Evolutionary conservation across 2,797 vertebrate genomes (phyloP), one percentile per base, ranked within the genome.

Genomic region (Chaunax sp.): DNA sequence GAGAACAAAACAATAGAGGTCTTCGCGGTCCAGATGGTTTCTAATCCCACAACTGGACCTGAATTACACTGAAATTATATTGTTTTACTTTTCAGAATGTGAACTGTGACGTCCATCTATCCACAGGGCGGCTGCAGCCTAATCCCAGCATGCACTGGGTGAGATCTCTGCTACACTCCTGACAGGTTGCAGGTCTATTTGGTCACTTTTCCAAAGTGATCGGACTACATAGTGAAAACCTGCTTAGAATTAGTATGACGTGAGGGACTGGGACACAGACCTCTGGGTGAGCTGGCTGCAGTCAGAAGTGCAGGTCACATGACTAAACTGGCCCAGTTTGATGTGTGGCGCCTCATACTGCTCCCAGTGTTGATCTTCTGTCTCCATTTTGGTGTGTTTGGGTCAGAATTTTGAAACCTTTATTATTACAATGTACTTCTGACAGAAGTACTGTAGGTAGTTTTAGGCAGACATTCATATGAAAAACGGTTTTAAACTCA

Each of bases 141-240:
- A n/a, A 25, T 69, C 41, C 54, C 54, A 43, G 64, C 54, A 64
- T 51, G 45, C 55, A 59, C 58, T 49, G 30, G 46, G 61, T 28
- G 38, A 64, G 33, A 75, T 20, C 30, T n/a, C 19, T 0, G 5
- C 16, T 3, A 16, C 38, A 63, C 30, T 11, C 47, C 45, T 53
- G 65, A 68, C 73, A 45, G 11, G 52, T 12, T 5, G 18, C 4
- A 3, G 46, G 23, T 26, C 22, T 16, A 1, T 49, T 18, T 18
- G 47, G 10, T 3, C n/a, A 52, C 8, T 30, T n/a, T 28, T 26
- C 2, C 49, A 33, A 14, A 25, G 25, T 28, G 44, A 13, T 22
- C 11, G 22, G 20, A n/a, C 14, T 16, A 11, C 41, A 45, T 3
- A 11, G 12, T 33, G 8, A 33, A 20, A 33, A 22, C 26, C 14